Evolutionary conservation across 2,888 invertebrate species (phyloP).

Genomic region (Eucera pruinosa): DNA sequence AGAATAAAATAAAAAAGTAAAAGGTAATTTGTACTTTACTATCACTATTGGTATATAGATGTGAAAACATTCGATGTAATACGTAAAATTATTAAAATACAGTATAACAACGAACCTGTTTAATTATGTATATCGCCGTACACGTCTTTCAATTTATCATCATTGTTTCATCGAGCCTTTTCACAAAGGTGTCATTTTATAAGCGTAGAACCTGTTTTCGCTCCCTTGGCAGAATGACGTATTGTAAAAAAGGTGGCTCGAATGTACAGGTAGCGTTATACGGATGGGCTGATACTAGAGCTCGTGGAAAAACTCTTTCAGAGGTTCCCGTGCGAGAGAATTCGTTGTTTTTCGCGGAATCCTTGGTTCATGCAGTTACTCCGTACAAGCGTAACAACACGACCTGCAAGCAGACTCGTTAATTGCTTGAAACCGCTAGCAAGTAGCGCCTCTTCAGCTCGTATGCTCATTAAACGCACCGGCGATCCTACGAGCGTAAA

Average conservation of each 20-base stretch:
- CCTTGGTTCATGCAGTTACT: constrained; percentile 13
- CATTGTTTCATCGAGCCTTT: too few species aligned
- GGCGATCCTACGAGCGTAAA: constrained; percentile 35
- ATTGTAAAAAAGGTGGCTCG: constrained; percentile 12
- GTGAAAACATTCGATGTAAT: too few species aligned
- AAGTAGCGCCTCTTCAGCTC: constrained; percentile 30
- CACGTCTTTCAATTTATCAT: too few species aligned
- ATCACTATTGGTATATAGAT: too few species aligned
- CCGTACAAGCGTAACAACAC: constrained; percentile 43
- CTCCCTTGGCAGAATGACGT: neutral
- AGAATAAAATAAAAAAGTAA: too few species aligned
- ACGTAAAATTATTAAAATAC: too few species aligned
- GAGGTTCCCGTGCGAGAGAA: too few species aligned
- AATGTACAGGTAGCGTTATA: constrained; percentile 7
- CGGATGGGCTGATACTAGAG: constrained; percentile 14
- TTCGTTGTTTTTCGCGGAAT: constrained; percentile 19
- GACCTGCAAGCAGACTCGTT: constrained; percentile 35
- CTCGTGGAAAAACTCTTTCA: constrained; percentile 28
- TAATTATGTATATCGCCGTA: too few species aligned
- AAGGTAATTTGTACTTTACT: too few species aligned
- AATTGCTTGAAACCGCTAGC: constrained; percentile 46
- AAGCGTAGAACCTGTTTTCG: neutral
- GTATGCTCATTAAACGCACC: constrained; percentile 42
- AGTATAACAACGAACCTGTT: too few species aligned
- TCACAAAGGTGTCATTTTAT: neutral